These are phyloP conservation scores for Mus spretus DNA, from an alignment of 2,797 vertebrate genomes.

Conservation along the genomic window DNA sequence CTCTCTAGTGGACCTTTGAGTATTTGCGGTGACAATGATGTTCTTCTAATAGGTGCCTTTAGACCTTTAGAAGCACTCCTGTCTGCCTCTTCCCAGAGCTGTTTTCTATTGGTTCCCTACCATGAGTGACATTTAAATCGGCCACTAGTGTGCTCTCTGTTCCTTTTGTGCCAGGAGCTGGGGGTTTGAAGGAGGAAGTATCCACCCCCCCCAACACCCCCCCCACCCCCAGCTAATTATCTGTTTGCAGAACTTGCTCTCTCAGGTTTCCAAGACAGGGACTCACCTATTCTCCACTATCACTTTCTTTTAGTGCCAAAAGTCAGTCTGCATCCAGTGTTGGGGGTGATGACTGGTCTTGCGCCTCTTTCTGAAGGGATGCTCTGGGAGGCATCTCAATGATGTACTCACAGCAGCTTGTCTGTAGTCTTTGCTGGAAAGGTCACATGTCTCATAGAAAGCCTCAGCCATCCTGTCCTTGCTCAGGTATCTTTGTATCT, in stretches of 20 bases:
- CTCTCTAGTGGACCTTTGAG: neutral
- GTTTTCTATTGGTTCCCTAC: neutral
- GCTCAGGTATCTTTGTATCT: neutral
- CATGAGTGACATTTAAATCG: conserved; percentile 43
- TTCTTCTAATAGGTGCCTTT: neutral
- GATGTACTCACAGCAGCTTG: neutral
- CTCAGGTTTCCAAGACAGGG: neutral
- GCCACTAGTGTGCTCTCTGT: neutral
- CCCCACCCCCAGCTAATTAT: neutral
- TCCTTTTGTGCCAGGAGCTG: neutral
- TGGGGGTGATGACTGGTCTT: neutral
- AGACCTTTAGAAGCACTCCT: neutral
- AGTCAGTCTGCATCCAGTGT: neutral
- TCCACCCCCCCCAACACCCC: neutral
- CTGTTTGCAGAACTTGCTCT: neutral
- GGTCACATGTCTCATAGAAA: conserved; percentile 11
- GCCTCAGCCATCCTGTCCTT: neutral
- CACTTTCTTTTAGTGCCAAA: neutral
- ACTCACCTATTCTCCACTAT: neutral
- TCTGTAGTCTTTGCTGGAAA: neutral
- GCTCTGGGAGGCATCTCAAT: neutral
- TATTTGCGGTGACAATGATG: neutral
- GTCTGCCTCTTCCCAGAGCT: neutral
- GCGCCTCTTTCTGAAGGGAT: neutral
- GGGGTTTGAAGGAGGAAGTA: conserved; percentile 17